Evolutionary conservation across 2,113 vertebrate genomes (phyloP).

Genomic region (Proteles cristata): DNA sequence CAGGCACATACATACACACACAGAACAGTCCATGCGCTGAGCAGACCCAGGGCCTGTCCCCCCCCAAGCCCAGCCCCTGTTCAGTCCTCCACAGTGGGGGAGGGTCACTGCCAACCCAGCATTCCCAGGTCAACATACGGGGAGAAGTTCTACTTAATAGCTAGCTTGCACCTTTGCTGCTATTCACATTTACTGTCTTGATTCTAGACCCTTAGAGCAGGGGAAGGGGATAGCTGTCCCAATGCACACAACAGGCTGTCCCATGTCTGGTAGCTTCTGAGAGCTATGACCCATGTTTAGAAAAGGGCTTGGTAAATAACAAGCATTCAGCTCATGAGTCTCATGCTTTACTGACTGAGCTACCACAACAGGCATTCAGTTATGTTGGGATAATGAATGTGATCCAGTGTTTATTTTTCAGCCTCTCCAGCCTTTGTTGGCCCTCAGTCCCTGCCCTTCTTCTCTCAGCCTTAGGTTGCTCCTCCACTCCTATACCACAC

Average conservation of each 20-base stretch:
- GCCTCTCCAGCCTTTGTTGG: neutral
- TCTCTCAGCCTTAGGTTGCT: neutral
- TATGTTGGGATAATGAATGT: neutral
- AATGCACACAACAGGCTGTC: neutral
- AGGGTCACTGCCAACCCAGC: slow-evolving; percentile 4
- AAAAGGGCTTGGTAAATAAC: neutral
- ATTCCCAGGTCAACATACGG: neutral
- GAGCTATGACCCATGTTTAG: neutral
- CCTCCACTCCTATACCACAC: neutral
- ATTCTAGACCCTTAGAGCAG: neutral
- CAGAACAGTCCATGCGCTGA: slow-evolving; percentile 65
- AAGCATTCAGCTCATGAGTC: neutral
- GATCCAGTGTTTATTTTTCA: neutral
- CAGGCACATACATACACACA: slow-evolving; percentile 68
- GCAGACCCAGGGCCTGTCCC: neutral
- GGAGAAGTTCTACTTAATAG: neutral
- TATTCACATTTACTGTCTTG: neutral
- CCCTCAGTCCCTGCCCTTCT: neutral
- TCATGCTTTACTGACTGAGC: neutral
- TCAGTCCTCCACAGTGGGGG: neutral
- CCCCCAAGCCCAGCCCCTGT: neutral
- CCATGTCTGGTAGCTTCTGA: slow-evolving; percentile 7
- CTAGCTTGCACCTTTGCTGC: neutral
- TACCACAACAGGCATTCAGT: neutral
- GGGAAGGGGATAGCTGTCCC: neutral